phyloP scores from a whole-genome alignment of 2,797 vertebrate genomes.

The Anguilla anguilla region DNA sequence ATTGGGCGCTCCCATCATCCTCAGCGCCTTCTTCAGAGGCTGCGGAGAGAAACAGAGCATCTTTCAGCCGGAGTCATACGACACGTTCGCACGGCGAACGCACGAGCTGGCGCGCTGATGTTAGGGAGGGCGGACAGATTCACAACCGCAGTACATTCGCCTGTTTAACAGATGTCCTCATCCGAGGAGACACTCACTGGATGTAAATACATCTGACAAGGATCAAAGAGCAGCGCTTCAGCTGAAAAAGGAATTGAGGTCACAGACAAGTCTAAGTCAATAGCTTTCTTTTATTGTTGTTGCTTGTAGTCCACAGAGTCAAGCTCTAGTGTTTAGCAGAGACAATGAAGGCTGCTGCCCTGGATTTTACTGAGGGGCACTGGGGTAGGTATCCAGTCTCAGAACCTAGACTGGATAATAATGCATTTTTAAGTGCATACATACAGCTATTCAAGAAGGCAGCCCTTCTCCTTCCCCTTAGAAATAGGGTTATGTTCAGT shows the following conservation, averaged over 20 bases:
- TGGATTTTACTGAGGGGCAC: no score
- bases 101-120: neutral
- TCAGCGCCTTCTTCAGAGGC: conserved; percentile 98
- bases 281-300: neutral
- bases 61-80: neutral
- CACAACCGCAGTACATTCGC: neutral
- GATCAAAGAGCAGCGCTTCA: no score
- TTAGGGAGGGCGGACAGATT: neutral
- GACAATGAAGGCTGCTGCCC: no score
- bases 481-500: neutral
- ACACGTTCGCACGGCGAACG: neutral
- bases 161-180: no score
- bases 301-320: neutral
- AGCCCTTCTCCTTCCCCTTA: neutral
- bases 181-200: no score
- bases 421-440: no score
- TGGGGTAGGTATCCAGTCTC: no score
- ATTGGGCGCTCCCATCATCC: conserved; percentile 99
- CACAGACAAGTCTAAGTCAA: no score
- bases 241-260: no score
- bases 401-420: no score
- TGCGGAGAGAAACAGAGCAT: conserved; percentile 57
- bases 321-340: no score
- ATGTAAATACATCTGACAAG: no score
- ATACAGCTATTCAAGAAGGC: neutral